Evolutionary conservation across 2,113 vertebrate species (phyloP), one percentile per base, ranked within the genome.

Genomic region (Myotis lucifugus): DNA sequence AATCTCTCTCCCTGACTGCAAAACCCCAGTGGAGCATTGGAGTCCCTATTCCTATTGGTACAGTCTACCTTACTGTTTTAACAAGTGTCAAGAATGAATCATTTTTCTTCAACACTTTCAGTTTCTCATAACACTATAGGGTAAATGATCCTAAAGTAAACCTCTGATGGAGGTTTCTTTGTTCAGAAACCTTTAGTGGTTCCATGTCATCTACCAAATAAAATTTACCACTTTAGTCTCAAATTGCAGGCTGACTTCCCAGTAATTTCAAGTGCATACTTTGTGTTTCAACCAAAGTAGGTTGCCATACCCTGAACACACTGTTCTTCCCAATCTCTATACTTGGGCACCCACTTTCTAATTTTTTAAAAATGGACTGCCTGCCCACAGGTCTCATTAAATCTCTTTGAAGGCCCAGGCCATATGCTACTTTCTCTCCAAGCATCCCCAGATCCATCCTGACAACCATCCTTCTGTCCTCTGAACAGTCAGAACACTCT

Each of bases 251-350:
- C 42, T 56, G 27, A 46, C 37, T 85, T 89, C 42, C 12, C 2
- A 50, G 18, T 67, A 11, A 77, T 72, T 25, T 85, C 19, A 27
- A 0, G 21, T 3, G 0, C 15, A 11, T 9, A 9, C 2, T 21
- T 61, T 46, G n/a, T 50, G 8, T 83, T 67, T n/a, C 27, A 40
- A 3, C n/a, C 69, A 9, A 52, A 37, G 29, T 42, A 61, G 34
- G n/a, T 34, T 83, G 54, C 25, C 23, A 6, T 67, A 27, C 34
- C 14, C 10, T 15, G 40, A 37, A 64, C 0, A 1, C 0, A 1
- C 0, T 2, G 3, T 1, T 42, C n/a, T 67, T 59, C 81, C 25
- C 5, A 13, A 37, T 17, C 40, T 66, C 34, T 66, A 0, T 19
- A 1, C 50, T 40, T 48, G 34, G 23, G 1, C 11, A 42, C 12